Base-by-base conservation (phyloP, 1,140 invertebrate genomes). In the Drosophila albomicans region DNA sequence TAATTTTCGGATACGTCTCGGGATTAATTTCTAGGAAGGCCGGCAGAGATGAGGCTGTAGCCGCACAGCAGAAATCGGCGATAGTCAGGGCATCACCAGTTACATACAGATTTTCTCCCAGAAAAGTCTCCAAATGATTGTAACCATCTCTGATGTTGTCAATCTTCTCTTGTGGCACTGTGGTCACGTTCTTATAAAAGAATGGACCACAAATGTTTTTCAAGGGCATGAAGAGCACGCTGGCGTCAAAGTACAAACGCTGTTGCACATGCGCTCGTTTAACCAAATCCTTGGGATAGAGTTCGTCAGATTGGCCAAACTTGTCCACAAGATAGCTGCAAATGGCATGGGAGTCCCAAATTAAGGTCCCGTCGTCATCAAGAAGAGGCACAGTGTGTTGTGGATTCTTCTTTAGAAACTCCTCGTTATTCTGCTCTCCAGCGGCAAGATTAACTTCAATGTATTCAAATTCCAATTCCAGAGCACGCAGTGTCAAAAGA, bases 371-470 rank as follows among this genome's bases (percentile, higher is more conserved):
- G 25, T 88, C 66, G 48, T 93, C 92, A 1, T 88, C 79, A 15
- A 92, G 68, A 1, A 85, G 66, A 0, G 93, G 93, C 11, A 93
- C 82, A 0, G 93, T 93, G 6, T 92, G 92, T 57, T 92, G 89
- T 0, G 93, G 93, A 74, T 93, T 93, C 68, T 85, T 92, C 51
- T 87, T 67, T 1, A 72, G 8, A 11, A 30, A 97, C 81, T 96
- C 95, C n/a, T 95, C 94, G 38, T 93, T 95, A 11, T 94, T 78
- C 66, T 96, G 94, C 63, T 96, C 95, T 0, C 94, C 94, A 0
- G 92, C 92, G 58, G 94, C 79, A 0, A 96, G 89, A 82, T 96
- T 94, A 0, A 95, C 92, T 4, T 94, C 82, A 79, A 30, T 66
- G 48, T 84, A 86, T 28, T 92, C 84, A 10, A 94, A 79, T 46